phyloP scores from a whole-genome alignment of 2,797 vertebrate species.

The Sebastes ruberrimus region DNA sequence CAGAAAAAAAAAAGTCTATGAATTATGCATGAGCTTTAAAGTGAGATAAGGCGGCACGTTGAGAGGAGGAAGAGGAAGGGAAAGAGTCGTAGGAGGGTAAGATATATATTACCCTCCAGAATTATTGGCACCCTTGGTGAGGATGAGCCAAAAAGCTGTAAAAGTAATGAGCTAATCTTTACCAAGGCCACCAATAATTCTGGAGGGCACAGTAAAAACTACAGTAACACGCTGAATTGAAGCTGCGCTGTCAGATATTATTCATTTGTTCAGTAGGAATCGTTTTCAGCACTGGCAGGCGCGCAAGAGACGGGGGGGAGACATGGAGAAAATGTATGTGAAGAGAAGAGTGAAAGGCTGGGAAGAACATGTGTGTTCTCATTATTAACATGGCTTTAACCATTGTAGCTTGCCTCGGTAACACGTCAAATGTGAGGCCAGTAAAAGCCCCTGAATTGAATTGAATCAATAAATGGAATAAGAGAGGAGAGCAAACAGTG shows the following conservation, averaged over 20 bases:
- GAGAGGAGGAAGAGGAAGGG: slow-evolving; percentile 4
- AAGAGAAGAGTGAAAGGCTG: neutral
- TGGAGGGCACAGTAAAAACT: slow-evolving; percentile 62
- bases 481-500: neutral
- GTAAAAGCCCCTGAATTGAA: neutral
- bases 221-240: slow-evolving; percentile 44
- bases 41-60: slow-evolving; percentile 18
- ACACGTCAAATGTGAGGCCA: slow-evolving; percentile 9
- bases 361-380: slow-evolving; percentile 4
- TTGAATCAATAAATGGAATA: slow-evolving; percentile 4
- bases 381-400: slow-evolving; percentile 13
- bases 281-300: slow-evolving; percentile 32
- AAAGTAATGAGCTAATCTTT: slow-evolving; percentile 74
- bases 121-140: slow-evolving; percentile 56
- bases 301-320: neutral
- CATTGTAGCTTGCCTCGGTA: neutral
- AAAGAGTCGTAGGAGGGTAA: slow-evolving; percentile 23
- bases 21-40: slow-evolving; percentile 48
- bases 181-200: slow-evolving; percentile 60
- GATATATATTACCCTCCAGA: slow-evolving; percentile 56
- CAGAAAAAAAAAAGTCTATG: slow-evolving; percentile 25
- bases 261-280: slow-evolving; percentile 54
- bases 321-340: neutral
- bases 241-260: slow-evolving; percentile 55
- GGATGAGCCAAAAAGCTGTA: slow-evolving; percentile 62